phyloP scores from a whole-genome alignment of 2,113 vertebrate species.

The Irena cyanogastra region DNA sequence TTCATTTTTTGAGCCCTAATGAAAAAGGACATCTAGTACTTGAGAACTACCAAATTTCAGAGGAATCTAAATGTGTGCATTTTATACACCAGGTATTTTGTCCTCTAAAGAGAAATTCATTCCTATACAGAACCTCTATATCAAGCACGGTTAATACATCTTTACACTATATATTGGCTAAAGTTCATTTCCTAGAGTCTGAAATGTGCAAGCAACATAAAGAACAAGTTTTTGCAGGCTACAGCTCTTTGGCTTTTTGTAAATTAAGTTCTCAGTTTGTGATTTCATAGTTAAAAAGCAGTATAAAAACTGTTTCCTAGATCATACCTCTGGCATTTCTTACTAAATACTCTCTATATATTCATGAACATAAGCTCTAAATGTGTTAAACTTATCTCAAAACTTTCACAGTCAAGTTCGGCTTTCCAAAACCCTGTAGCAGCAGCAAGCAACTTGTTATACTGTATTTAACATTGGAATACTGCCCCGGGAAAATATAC shows the following conservation, averaged over 20 bases:
- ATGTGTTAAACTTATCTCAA: neutral
- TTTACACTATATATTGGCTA: neutral
- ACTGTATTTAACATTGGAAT: neutral
- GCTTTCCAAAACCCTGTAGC: neutral
- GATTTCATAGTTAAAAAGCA: neutral
- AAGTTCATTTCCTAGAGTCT: neutral
- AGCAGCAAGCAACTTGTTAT: neutral
- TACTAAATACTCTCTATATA: neutral
- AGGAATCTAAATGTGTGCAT: neutral
- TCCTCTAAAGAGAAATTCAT: neutral
- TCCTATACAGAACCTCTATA: neutral
- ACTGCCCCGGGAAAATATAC: neutral
- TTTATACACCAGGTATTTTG: neutral
- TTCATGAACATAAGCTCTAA: neutral
- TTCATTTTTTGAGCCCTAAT: neutral
- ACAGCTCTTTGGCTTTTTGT: neutral
- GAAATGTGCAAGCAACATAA: neutral
- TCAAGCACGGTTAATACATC: neutral
- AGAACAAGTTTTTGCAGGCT: neutral
- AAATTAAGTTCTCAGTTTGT: neutral
- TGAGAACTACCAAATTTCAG: neutral
- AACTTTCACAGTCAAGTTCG: neutral
- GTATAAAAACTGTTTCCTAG: neutral
- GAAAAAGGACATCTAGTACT: neutral
- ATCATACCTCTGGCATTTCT: neutral